A percentile compares a stretch with the other conserved stretches of the same genome.
Evolutionary conservation across 2,113 vertebrate genomes (phyloP).

Genomic region (Cavia porcellus): DNA sequence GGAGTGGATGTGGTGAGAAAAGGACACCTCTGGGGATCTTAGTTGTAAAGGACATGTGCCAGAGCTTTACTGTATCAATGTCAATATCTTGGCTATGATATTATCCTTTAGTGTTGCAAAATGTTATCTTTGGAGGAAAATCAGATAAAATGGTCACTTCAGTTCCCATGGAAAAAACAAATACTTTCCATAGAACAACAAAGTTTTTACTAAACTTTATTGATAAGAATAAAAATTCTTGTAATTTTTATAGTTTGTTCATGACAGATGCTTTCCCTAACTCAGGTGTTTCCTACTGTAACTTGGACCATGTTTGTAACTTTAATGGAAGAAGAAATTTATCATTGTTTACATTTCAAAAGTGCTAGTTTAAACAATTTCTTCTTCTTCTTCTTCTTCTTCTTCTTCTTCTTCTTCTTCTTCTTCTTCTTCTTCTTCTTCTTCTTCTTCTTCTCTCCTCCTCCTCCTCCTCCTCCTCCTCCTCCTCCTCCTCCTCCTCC

Average conservation of each 20-base stretch:
- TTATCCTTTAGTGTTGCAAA: background rate
- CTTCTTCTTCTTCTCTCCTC: background rate
- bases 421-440: background rate
- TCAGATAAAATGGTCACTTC: background rate
- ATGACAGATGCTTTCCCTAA: background rate
- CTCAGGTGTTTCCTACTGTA: background rate
- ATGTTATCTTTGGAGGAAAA: background rate
- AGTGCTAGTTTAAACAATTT: background rate
- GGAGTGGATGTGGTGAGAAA: rapidly evolving
- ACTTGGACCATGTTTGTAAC: background rate
- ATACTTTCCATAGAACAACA: background rate
- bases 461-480: no score
- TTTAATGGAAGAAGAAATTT: background rate
- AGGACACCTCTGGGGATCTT: rapidly evolving
- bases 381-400: background rate
- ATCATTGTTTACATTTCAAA: background rate
- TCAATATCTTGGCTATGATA: background rate
- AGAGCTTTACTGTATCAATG: background rate
- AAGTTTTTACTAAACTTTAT: background rate
- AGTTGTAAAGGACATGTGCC: background rate
- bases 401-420: no score
- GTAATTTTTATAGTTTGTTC: background rate
- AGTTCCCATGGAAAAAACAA: background rate
- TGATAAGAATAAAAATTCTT: background rate
- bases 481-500: background rate